Base-by-base conservation (phyloP, 2,888 invertebrate species). In the Ceratothoa steindachneri region DNA sequence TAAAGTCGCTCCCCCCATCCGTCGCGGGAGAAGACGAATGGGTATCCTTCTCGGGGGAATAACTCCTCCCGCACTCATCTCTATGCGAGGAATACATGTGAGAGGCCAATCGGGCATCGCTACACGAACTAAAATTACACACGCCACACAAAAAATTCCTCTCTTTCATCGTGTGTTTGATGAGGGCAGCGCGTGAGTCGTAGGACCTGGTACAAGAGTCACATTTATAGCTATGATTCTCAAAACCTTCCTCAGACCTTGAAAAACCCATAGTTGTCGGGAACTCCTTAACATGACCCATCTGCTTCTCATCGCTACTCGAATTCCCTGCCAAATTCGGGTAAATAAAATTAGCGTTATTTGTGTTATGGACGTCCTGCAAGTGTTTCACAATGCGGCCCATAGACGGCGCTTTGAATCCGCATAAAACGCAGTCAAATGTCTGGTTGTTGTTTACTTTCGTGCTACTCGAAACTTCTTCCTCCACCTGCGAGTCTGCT, bases 151-250 rank as follows among this genome's bases (percentile, higher is more conserved):
- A 67, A 41, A 74, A 72, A 65, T 76, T 71, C 64, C 76, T 79
- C n/a, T 76, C 79, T 67, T 79, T 79, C 27, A 79, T 74, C 1
- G 74, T 55, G 51, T 79, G 79, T 15, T 76, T 71, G 7, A 79
- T 74, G 31, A 79, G 72, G 15, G 74, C 79, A 28, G 74, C 79
- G 30, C 70, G 60, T 12, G 74, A 71, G 7, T 71, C 72, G 41
- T 74, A 79, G 5, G 71, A 66, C 27, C 69, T 69, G 15, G 67
- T 64, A 51, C 79, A 79, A n/a, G 67, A 68, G 15, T 71, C 67
- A 64, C 79, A 78, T 29, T 65, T 55, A 24, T 41, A 30, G 9
- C 64, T 64, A 19, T 31, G 30, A 9, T 31, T 15, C n/a, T 52
- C 53, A 52, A 27, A 29, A n/a, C 22, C 30, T 12, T 27, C 28